Percentiles rank a stretch among this genome's conserved stretches.
Conservation (phyloP, 2,888 invertebrate genomes). For the Cantharis rustica region DNA sequence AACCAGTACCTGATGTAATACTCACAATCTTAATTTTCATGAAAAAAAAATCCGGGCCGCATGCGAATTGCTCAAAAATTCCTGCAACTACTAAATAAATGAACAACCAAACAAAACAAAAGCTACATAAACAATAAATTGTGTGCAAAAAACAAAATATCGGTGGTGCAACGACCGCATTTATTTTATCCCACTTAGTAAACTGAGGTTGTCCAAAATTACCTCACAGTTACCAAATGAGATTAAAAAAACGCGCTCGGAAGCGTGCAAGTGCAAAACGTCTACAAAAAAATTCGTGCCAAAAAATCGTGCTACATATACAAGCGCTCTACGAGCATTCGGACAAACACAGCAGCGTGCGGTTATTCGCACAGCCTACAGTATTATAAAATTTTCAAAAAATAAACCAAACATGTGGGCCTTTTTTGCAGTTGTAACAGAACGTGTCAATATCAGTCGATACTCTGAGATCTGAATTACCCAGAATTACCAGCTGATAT, state of each 20-base stretch:
- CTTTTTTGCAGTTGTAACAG: slow-evolving; percentile 43
- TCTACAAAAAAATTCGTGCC: slow-evolving; percentile 30
- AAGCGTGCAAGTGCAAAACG: slow-evolving; percentile 47
- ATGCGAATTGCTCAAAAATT: neutral
- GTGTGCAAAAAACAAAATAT: slow-evolving; percentile 52
- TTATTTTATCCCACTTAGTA: slow-evolving; percentile 85
- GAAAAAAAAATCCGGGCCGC: neutral
- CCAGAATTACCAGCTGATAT: slow-evolving; percentile 99
- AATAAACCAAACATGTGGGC: slow-evolving; percentile 19
- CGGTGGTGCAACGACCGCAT: slow-evolving; percentile 60
- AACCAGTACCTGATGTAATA: slow-evolving; percentile 99
- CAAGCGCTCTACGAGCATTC: neutral
- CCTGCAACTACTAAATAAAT: neutral
- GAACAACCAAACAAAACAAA: slow-evolving; percentile 27
- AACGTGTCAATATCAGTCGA: slow-evolving; percentile 77
- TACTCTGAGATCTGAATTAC: slow-evolving; percentile 78
- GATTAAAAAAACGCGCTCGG: slow-evolving; percentile 78
- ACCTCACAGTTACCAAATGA: slow-evolving; percentile 99
- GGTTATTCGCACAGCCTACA: neutral
- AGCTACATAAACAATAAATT: slow-evolving; percentile 8
- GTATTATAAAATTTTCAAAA: slow-evolving; percentile 1
- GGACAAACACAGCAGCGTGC: neutral
- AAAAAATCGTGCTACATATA: slow-evolving; percentile 10
- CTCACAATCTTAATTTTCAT: slow-evolving; percentile 78
- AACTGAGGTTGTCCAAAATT: slow-evolving; percentile 69